A percentile compares a stretch with the other conserved stretches of the same genome.
Evolutionary conservation across 2,888 invertebrate genomes (phyloP).

Genomic region (Diadromus collaris): DNA sequence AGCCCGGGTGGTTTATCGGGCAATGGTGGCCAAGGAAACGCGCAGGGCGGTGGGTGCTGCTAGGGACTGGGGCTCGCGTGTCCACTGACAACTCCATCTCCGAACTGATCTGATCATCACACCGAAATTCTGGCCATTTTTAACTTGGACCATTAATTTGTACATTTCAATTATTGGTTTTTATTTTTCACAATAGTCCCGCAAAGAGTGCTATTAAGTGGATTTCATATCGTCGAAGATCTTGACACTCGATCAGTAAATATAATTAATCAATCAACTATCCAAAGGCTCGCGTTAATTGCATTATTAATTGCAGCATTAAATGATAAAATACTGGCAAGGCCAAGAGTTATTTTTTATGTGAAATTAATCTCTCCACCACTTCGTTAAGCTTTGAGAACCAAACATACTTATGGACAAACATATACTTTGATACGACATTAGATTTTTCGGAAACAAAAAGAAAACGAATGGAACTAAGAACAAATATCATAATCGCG

Average conservation of each 20-base stretch:
- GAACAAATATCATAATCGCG: constrained; percentile 21
- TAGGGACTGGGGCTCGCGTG: constrained; percentile 82
- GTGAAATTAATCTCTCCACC: constrained; percentile 3
- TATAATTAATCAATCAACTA: constrained; percentile 9
- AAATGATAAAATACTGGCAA: neutral
- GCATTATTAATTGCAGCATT: constrained; percentile 21
- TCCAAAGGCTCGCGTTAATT: constrained; percentile 29
- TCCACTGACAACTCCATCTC: constrained; percentile 76
- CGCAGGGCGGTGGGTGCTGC: constrained; percentile 96
- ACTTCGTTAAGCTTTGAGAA: constrained; percentile 34
- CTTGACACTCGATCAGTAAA: constrained; percentile 36
- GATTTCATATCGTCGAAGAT: constrained; percentile 27
- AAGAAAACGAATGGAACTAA: constrained; percentile 6
- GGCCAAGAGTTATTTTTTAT: constrained; percentile 2
- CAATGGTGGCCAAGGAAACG: constrained; percentile 90
- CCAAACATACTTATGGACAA: constrained; percentile 31
- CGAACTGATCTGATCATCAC: constrained; percentile 75
- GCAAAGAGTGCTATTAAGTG: constrained; percentile 29
- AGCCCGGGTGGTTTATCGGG: constrained; percentile 88
- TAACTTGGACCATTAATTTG: constrained; percentile 38
- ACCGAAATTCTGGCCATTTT: constrained; percentile 61
- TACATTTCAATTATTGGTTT: constrained; percentile 30
- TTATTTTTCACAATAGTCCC: constrained; percentile 26
- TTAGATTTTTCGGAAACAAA: constrained; percentile 41
- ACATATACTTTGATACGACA: constrained; percentile 50